These are phyloP conservation scores for Camponotus floridanus DNA, from an alignment of 1,140 invertebrate species.

Conservation along the genomic window DNA sequence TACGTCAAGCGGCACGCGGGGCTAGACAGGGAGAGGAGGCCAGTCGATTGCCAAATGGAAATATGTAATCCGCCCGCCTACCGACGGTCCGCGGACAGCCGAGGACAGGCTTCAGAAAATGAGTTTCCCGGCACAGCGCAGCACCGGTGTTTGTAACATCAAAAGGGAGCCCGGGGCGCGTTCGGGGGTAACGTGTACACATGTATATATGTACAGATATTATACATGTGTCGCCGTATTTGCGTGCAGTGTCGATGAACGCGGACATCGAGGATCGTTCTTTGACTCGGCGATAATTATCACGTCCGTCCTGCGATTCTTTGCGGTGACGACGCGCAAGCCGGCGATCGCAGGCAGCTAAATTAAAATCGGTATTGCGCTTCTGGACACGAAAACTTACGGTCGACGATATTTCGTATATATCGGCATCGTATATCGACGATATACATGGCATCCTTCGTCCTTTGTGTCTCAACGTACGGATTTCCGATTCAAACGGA, in stretches of 20 bases:
- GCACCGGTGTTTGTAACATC: constrained; percentile 69
- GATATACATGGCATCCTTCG: constrained; percentile 63
- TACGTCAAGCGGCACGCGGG: constrained; percentile 67
- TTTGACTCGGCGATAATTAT: constrained; percentile 81
- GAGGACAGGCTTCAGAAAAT: constrained; percentile 78
- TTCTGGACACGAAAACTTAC: constrained; percentile 61
- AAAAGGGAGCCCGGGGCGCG: constrained; percentile 65
- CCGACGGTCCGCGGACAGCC: constrained; percentile 74
- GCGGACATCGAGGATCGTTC: constrained; percentile 68
- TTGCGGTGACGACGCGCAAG: constrained; percentile 73
- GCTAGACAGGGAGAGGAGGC: constrained; percentile 67
- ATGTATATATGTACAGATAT: constrained; percentile 23
- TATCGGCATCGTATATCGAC: constrained; percentile 62
- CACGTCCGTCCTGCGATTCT: constrained; percentile 79
- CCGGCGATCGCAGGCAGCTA: constrained; percentile 52
- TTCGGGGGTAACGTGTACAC: constrained; percentile 40
- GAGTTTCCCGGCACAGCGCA: constrained; percentile 67
- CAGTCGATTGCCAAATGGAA: constrained; percentile 77
- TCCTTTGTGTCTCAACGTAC: constrained; percentile 63
- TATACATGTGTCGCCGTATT: constrained; percentile 57
- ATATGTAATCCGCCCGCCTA: constrained; percentile 74
- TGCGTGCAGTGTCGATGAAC: constrained; percentile 66
- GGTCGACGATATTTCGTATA: constrained; percentile 58
- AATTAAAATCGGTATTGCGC: constrained; percentile 70
- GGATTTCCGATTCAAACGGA: constrained; percentile 48